Evolutionary conservation across 2,888 invertebrate species (phyloP).

Genomic region (Acrobasis consociella): DNA sequence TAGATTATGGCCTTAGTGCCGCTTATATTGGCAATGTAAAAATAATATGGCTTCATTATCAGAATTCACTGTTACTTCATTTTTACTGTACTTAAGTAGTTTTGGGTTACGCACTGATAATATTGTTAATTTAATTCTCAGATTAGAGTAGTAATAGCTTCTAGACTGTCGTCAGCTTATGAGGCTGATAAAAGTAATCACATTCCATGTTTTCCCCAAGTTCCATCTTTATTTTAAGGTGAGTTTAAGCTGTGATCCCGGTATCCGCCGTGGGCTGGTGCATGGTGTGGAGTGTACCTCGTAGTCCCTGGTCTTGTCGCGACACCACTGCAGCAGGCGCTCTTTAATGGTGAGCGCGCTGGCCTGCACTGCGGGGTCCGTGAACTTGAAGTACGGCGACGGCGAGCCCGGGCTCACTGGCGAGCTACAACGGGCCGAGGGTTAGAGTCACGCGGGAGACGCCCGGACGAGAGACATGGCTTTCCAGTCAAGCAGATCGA

Average conservation of each 20-base stretch:
- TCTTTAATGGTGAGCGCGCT: conserved; percentile 98
- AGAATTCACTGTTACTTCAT: too few relatives aligned
- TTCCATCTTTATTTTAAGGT: not conserved
- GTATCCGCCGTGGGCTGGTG: conserved; percentile 28
- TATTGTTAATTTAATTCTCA: too few relatives aligned
- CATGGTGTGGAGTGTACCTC: conserved; percentile 87
- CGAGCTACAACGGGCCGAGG: conserved; percentile 85
- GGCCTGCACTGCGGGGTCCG: conserved; percentile 93
- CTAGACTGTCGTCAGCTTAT: too few relatives aligned
- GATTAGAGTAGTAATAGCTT: too few relatives aligned
- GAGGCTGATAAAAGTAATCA: not conserved
- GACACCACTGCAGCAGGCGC: conserved; percentile 97
- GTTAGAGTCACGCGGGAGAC: conserved; percentile 48
- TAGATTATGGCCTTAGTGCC: too few relatives aligned
- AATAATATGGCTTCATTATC: too few relatives aligned
- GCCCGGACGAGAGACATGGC: conserved; percentile 3
- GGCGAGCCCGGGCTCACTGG: conserved; percentile 85
- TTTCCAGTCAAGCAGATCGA: conserved; percentile 13
- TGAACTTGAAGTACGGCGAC: conserved; percentile 94
- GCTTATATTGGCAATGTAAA: too few relatives aligned
- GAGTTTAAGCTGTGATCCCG: conserved; percentile 8
- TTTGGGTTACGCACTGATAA: too few relatives aligned
- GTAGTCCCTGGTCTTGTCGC: conserved; percentile 98
- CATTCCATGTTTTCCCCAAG: conserved; percentile 8
- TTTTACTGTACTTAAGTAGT: too few relatives aligned